These are phyloP conservation scores for Cerastis leucographa DNA, from an alignment of 2,888 invertebrate genomes.

Conservation along the genomic window DNA sequence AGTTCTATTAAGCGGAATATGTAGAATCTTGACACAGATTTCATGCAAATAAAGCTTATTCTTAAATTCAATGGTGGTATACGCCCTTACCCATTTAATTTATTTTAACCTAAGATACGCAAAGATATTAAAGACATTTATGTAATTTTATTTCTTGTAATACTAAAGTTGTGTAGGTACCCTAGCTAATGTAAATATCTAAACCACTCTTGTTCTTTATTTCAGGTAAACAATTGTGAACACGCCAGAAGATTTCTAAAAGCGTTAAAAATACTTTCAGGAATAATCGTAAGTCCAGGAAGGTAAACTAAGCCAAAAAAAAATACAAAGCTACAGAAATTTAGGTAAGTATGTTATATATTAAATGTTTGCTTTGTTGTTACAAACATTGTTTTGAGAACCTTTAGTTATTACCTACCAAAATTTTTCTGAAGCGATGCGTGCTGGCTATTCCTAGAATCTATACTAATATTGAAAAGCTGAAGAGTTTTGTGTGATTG, in stretches of 20 bases:
- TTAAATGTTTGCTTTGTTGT: background rate
- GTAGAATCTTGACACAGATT: too few relatives aligned
- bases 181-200: background rate
- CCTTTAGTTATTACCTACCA: background rate
- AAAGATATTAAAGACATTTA: background rate
- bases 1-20: too few relatives aligned
- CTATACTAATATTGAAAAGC: too few relatives aligned
- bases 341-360: background rate
- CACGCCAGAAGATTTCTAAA: background rate
- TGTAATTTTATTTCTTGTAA: background rate
- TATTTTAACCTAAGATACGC: background rate
- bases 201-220: conserved; percentile 18
- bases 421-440: background rate
- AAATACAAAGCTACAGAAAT: background rate
- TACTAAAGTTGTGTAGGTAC: background rate
- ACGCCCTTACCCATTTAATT: background rate
- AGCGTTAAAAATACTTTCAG: background rate
- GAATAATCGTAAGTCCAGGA: background rate
- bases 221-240: conserved; percentile 52
- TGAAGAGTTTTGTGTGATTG: too few relatives aligned
- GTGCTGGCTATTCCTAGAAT: background rate
- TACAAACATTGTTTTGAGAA: background rate
- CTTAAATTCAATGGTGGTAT: background rate
- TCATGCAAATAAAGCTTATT: too few relatives aligned
- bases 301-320: background rate